phyloP scores from a whole-genome alignment of 1,140 invertebrate species.

The Drosophila littoralis region DNA sequence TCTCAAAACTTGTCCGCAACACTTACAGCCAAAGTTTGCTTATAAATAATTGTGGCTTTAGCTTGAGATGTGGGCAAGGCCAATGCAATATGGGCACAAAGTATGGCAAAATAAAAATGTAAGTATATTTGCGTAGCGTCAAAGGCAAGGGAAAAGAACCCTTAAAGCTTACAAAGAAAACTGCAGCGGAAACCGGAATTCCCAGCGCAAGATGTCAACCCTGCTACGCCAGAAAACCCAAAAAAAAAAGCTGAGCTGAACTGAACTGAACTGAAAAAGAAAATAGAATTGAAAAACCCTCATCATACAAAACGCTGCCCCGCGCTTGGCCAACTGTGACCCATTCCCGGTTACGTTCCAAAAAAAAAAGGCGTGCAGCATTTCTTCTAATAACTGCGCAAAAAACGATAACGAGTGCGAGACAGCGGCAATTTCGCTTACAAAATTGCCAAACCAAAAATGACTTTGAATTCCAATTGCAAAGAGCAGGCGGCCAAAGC shows the following conservation, averaged over 20 bases:
- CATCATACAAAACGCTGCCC: conserved; percentile 64
- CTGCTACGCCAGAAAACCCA: conserved; percentile 45
- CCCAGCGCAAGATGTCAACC: conserved; percentile 79
- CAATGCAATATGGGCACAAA: conserved; percentile 36
- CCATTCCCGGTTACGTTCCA: conserved; percentile 29
- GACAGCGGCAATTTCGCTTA: conserved; percentile 81
- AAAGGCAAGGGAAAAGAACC: conserved; percentile 28
- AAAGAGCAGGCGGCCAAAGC: conserved; percentile 37
- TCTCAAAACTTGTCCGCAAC: conserved; percentile 15
- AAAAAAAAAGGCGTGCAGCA: conserved; percentile 50
- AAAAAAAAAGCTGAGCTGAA: conserved; percentile 51
- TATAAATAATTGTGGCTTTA: conserved; percentile 39
- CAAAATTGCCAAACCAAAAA: conserved; percentile 82
- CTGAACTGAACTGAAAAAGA: conserved; percentile 28
- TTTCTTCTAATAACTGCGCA: conserved; percentile 81
- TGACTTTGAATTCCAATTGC: conserved; percentile 81
- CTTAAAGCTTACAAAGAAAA: conserved; percentile 70
- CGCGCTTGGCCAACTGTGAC: conserved; percentile 66
- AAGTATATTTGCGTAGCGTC: conserved; percentile 33
- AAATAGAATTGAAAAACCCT: conserved; percentile 62
- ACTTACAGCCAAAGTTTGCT: conserved; percentile 25
- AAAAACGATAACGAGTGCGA: conserved; percentile 66
- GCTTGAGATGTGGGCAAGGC: conserved; percentile 14
- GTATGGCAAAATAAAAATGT: conserved; percentile 29
- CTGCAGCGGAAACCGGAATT: conserved; percentile 79